Base-by-base conservation (phyloP, 2,797 vertebrate genomes). In the Tympanoctomys barrerae region DNA sequence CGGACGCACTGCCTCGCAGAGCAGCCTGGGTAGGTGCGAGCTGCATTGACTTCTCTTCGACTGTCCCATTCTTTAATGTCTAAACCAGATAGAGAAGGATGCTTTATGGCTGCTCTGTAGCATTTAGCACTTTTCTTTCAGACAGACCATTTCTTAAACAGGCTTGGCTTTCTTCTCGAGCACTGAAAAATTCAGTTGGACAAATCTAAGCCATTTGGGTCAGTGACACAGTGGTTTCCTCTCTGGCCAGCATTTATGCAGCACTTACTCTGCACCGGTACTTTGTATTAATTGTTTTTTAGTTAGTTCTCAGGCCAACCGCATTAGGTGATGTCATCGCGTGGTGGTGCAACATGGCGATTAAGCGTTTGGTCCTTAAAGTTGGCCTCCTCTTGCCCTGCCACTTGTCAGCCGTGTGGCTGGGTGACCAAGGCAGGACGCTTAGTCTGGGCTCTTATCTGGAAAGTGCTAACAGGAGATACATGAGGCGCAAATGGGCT, bases 91-190 rank as follows among this genome's bases (percentile, higher is more conserved):
- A 92, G 87, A 24, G 90, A 90, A 90, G 59, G 36, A 91, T 88
- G 89, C n/a, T 24, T 94, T 49, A 46, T 33, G 64, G 81, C 66
- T 57, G 7, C n/a, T 66, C 70, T 11, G 22, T 19, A 90, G 89
- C 77, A 59, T 52, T 91, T 80, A 86, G 42, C 54, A 78, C 59
- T 91, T 96, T 87, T 89, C 62, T 94, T 94, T 81, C 42, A 81
- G 73, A 87, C 22, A 80, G 21, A 81, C 66, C 54, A 4, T 70
- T 75, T 90, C 84, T 91, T 83, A 94, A 89, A 78, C 7, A 49
- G 75, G 5, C 22, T 92, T 89, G 93, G 39, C 86, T 79, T 68
- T 73, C 80, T 86, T 39, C 49, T 81, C 13, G 24, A 92, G 59
- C 46, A 66, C 42, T 96, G 88, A 46, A 89, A 82, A 80, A 57